A percentile compares a stretch with the other conserved stretches of the same genome.
These are phyloP conservation scores for Griposia aprilina DNA, from an alignment of 2,888 invertebrate genomes.

Conservation along the genomic window DNA sequence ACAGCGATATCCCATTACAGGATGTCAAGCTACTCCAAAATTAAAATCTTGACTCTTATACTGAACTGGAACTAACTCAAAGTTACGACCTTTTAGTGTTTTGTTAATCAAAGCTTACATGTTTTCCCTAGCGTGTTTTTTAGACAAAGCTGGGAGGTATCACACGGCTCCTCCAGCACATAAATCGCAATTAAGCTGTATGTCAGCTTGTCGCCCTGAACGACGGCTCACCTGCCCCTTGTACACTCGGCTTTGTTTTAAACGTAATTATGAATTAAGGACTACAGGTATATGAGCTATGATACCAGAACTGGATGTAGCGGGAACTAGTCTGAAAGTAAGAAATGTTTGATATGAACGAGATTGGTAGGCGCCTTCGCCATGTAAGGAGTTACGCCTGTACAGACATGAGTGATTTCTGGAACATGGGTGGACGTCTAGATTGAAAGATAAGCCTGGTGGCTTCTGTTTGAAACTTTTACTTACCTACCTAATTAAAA, in stretches of 20 bases:
- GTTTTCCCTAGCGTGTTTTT: not conserved
- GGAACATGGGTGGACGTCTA: not conserved
- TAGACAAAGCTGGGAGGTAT: constrained; percentile 38
- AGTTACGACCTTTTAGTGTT: not conserved
- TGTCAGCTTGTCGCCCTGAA: constrained; percentile 53
- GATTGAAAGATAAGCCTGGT: constrained; percentile 14
- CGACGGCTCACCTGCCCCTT: constrained; percentile 49
- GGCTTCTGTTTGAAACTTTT: not conserved
- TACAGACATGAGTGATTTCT: constrained; percentile 10
- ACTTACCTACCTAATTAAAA: not conserved
- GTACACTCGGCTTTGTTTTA: constrained; percentile 56
- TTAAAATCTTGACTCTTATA: not conserved
- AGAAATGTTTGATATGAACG: constrained; percentile 18
- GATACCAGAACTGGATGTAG: constrained; percentile 39
- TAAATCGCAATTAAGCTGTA: constrained; percentile 74
- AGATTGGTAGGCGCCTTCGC: constrained; percentile 13
- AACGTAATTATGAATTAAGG: constrained; percentile 65
- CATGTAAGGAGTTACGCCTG: not conserved
- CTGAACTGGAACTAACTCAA: not conserved
- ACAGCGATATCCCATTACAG: not conserved
- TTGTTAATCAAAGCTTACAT: constrained; percentile 24
- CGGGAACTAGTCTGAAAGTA: constrained; percentile 25
- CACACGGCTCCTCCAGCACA: constrained; percentile 50
- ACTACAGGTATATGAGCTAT: constrained; percentile 49
- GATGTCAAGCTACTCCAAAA: not conserved